phyloP scores from a whole-genome alignment of 2,888 invertebrate species.

The Tipula confusa region DNA sequence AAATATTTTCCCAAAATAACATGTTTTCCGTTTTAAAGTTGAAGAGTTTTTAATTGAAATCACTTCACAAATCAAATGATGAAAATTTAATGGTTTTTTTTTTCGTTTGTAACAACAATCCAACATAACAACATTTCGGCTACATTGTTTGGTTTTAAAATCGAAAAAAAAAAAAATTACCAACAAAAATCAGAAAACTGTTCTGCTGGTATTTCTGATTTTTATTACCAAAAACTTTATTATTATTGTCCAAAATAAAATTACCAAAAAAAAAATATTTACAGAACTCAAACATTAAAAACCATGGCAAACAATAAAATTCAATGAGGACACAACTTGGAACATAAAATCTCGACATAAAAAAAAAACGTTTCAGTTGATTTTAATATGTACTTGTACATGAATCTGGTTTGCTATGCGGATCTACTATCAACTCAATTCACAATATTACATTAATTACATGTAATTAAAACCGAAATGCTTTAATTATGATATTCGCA shows the following conservation, averaged over 20 bases:
- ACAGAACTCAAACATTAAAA: not conserved
- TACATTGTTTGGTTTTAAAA: not conserved
- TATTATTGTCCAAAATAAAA: conserved; percentile 15
- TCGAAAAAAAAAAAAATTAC: not conserved
- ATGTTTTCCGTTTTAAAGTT: not conserved
- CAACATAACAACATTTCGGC: not conserved
- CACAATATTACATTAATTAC: not conserved
- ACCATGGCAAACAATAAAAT: not conserved
- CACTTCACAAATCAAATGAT: conserved; percentile 3
- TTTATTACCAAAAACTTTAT: not conserved
- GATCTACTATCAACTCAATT: not conserved
- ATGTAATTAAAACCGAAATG: not conserved
- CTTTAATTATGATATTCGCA: not conserved
- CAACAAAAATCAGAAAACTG: not conserved
- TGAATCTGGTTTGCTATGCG: not conserved
- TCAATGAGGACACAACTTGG: not conserved
- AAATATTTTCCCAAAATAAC: too few relatives aligned
- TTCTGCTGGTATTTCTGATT: not conserved
- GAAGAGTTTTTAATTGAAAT: not conserved
- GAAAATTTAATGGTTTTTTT: not conserved
- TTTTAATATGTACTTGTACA: not conserved
- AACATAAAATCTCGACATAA: not conserved
- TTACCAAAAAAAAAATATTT: not conserved
- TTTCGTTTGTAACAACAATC: too few relatives aligned
- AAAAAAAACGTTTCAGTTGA: not conserved